Percentiles rank a stretch among this genome's conserved stretches.
Conservation (phyloP, 1,140 invertebrate species). For the Orchesella cincta region DNA sequence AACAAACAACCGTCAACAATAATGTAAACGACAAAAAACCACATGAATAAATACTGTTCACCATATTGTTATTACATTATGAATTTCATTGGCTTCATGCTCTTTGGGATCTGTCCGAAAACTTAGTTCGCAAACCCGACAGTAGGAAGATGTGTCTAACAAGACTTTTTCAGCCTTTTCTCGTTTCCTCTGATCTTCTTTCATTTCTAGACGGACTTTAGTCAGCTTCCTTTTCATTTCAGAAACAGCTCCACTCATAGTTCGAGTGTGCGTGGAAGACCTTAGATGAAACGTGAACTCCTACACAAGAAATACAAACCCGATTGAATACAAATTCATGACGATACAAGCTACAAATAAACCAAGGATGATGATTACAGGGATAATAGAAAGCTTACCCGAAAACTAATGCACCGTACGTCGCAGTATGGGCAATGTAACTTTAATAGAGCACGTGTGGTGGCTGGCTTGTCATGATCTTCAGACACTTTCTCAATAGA, state of each 20-base stretch:
- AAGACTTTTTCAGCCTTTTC: conserved; percentile 47
- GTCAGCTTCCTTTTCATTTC: conserved; percentile 42
- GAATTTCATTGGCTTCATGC: conserved; percentile 48
- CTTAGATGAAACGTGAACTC: conserved; percentile 45
- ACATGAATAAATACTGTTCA: neutral
- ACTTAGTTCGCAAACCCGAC: conserved; percentile 49
- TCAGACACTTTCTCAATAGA: too few species aligned
- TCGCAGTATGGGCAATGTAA: conserved; percentile 47
- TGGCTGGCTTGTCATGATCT: neutral
- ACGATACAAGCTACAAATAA: too few species aligned
- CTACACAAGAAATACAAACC: conserved; percentile 17
- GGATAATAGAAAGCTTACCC: too few species aligned
- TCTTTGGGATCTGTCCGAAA: conserved; percentile 49
- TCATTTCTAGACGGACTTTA: conserved; percentile 32
- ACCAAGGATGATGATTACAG: too few species aligned
- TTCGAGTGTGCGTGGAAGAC: conserved; percentile 38
- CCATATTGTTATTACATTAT: conserved; percentile 42
- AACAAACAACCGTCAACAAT: conserved; percentile 10
- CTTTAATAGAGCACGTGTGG: conserved; percentile 37
- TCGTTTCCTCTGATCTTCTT: conserved; percentile 46
- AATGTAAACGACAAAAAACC: neutral
- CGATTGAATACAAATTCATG: too few species aligned
- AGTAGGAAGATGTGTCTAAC: conserved; percentile 47
- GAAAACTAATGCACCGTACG: conserved; percentile 42
- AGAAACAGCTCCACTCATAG: conserved; percentile 38